Percentiles rank a stretch among this genome's conserved stretches.
These are phyloP conservation scores for Euplexia lucipara DNA, from an alignment of 2,888 invertebrate species.

Conservation along the genomic window DNA sequence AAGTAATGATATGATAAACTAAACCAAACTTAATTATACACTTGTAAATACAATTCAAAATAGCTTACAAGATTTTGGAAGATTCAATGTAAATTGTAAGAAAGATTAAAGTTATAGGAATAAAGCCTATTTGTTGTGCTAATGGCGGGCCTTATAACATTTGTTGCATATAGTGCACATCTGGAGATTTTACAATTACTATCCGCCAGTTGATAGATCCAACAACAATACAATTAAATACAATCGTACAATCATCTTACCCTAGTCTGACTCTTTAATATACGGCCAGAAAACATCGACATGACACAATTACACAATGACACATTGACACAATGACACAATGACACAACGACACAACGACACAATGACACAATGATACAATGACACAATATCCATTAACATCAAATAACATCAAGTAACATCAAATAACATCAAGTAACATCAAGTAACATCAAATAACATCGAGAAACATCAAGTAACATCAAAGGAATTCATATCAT, in stretches of 20 bases:
- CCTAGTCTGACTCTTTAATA: constrained; percentile 46
- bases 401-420: too few relatives aligned
- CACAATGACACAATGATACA: too few relatives aligned
- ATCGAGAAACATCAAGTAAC: constrained; percentile 49
- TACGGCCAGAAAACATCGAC: constrained; percentile 49
- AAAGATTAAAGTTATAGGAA: constrained; percentile 27
- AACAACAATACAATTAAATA: constrained; percentile 28
- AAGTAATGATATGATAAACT: constrained; percentile 51
- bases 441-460: too few relatives aligned
- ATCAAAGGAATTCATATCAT: constrained; percentile 31
- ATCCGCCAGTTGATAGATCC: constrained; percentile 1
- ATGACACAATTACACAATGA: too few relatives aligned
- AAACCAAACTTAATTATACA: constrained; percentile 34
- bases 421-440: too few relatives aligned
- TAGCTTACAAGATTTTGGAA: constrained; percentile 54
- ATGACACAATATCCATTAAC: too few relatives aligned
- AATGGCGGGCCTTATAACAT: constrained; percentile 13
- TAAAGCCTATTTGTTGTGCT: constrained; percentile 32
- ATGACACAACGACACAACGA: too few relatives aligned
- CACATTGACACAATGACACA: too few relatives aligned
- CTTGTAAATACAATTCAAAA: constrained; percentile 56
- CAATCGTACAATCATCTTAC: constrained; percentile 33
- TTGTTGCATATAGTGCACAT: neutral
- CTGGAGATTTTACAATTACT: neutral
- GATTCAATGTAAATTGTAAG: constrained; percentile 27